Base-by-base conservation (phyloP, 2,113 vertebrate species). In the Gadus macrocephalus region DNA sequence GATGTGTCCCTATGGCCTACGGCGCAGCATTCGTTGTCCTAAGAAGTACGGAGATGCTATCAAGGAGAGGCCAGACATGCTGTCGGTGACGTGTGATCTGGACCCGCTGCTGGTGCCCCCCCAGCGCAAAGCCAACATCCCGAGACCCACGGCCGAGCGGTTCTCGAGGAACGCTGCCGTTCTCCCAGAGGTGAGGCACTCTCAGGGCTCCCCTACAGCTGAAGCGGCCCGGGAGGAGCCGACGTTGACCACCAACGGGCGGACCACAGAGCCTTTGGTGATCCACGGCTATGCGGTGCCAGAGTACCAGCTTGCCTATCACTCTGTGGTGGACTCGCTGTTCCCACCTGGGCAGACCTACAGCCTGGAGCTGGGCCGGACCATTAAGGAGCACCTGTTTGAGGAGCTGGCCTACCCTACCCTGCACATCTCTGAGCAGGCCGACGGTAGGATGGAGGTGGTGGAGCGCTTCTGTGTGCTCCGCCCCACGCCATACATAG, bases 341-440 rank as follows among this genome's bases (percentile, higher is more conserved):
- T 84, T 90, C 60, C 68, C 86, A 19, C 69, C 71, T 0, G 85
- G 90, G 58, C 83, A 82, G 55, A 81, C 74, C 64, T 89, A 90
- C 79, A 89, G 82, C 55, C 28, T 88, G 84, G 70, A 89, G 78
- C 78, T 91, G 73, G 92, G 90, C 11, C 82, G 85, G 14, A 69
- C 68, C 66, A 86, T 91, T 69, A 92, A 92, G 67, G 87, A 89
- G 25, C 85, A 71, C 70, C 88, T 92, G 63, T 89, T 91, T 76
- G 62, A 77, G 66, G 87, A 86, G 72, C 74, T 92, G 62, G 78
- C 81, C 62, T 83, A 88, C 53, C 87, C 88, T 0, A 79, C 53
- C 0, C 64, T 89, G 75, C 75, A 87, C n/a, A 71, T 77, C 15
- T 73, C 72, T 59, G 79, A 85, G 67, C 58, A 72, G 65, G 64